Percentiles rank a stretch among this genome's conserved stretches.
Evolutionary conservation across 2,888 invertebrate genomes (phyloP).

Genomic region (Ormyrus nitidulus): DNA sequence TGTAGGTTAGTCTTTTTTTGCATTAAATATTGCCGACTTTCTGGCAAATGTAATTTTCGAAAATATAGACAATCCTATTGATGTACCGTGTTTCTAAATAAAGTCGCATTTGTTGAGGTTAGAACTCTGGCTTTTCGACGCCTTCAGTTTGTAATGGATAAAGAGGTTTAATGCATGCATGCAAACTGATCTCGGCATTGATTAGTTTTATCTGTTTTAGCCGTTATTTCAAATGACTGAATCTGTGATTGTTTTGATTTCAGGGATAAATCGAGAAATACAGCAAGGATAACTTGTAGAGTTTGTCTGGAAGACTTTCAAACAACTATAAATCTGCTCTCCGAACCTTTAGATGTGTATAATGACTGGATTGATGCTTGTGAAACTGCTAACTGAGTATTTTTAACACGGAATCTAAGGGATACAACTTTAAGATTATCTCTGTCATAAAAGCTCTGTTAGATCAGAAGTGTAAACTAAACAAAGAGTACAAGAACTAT

Average conservation of each 20-base stretch:
- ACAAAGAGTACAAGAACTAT: slow-evolving; percentile 4
- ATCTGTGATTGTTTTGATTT: slow-evolving; percentile 5
- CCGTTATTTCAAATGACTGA: slow-evolving; percentile 32
- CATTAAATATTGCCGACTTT: slow-evolving; percentile 2
- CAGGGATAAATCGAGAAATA: slow-evolving; percentile 96
- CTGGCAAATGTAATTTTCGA: neutral
- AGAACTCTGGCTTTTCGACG: neutral
- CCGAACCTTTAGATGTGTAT: slow-evolving; percentile 98
- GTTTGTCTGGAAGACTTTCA: slow-evolving; percentile 98
- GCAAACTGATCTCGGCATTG: neutral
- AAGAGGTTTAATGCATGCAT: neutral
- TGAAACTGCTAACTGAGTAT: slow-evolving; percentile 89
- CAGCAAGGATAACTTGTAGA: slow-evolving; percentile 95
- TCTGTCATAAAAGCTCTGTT: neutral
- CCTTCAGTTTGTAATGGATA: neutral
- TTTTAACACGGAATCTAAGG: neutral
- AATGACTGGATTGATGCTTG: slow-evolving; percentile 99
- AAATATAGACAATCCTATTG: neutral
- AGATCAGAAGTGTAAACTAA: slow-evolving; percentile 14
- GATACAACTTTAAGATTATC: neutral
- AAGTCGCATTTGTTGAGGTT: neutral
- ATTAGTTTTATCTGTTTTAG: neutral
- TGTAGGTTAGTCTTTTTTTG: slow-evolving; percentile 42
- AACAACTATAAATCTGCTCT: slow-evolving; percentile 95
- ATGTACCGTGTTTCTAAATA: neutral